phyloP scores from a whole-genome alignment of 2,797 vertebrate genomes.

The Sternarchorhynchus goeldii region DNA sequence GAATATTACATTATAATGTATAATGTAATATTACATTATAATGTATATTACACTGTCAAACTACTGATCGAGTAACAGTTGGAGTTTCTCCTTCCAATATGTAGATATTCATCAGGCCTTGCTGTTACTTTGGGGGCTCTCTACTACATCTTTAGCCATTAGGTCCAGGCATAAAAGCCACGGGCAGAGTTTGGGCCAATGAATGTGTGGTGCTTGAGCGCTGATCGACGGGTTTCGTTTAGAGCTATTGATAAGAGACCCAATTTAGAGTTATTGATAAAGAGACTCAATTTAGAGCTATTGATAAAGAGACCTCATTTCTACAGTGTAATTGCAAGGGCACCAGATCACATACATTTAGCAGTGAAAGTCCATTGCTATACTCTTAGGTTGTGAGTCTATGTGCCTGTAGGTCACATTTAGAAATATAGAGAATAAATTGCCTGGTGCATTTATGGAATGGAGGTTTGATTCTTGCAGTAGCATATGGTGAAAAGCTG shows the following conservation, averaged over 20 bases:
- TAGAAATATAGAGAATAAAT: background rate
- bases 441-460: background rate
- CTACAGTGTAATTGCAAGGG: constrained; percentile 6
- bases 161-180: constrained; percentile 23
- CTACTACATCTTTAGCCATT: background rate
- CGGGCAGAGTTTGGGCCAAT: background rate
- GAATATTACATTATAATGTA: background rate
- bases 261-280: background rate
- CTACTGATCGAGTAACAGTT: background rate
- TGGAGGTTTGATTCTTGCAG: background rate
- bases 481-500: background rate
- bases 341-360: background rate
- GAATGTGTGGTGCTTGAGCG: constrained; percentile 41
- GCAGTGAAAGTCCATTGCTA: background rate
- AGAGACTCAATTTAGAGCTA: background rate
- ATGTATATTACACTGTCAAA: no score
- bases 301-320: constrained; percentile 1
- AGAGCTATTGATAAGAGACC: constrained; percentile 4
- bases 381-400: background rate
- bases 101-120: background rate
- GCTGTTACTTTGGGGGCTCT: background rate
- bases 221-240: constrained; percentile 14
- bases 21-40: background rate
- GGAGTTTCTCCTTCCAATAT: background rate
- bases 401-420: background rate